Conservation (phyloP, 1,140 invertebrate species). For the Onthophagus taurus region DNA sequence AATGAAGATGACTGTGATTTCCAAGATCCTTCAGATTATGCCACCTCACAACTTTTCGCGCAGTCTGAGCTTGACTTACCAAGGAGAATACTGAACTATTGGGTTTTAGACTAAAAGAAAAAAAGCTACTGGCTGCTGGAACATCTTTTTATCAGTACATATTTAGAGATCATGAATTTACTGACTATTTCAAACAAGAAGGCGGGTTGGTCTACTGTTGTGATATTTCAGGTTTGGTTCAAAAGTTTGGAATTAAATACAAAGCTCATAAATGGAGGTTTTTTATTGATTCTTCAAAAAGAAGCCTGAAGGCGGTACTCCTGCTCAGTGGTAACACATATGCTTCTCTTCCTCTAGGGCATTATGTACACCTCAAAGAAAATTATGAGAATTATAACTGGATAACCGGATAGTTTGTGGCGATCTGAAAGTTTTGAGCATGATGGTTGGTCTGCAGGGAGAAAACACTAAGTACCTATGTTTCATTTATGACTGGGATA, state of each 20-base stretch:
- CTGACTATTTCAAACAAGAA: not conserved
- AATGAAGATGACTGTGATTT: no score
- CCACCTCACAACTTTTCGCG: not conserved
- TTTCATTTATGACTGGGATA: no score
- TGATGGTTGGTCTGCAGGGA: no score
- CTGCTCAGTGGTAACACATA: not conserved
- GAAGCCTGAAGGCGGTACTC: not conserved
- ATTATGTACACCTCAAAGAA: no score
- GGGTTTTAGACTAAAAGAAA: no score
- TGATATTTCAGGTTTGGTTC: not conserved
- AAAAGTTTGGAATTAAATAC: slow-evolving; percentile 1
- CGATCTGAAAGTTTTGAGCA: no score
- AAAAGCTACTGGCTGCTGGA: slow-evolving; percentile 1
- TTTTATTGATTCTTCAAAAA: not conserved
- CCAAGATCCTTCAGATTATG: slow-evolving; percentile 1
- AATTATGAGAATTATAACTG: no score
- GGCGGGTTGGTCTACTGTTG: not conserved
- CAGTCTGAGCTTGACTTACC: no score
- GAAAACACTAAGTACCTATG: no score
- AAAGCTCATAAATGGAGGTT: not conserved
- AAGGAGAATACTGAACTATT: no score
- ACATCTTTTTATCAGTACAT: not conserved
- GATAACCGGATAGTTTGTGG: no score
- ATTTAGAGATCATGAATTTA: slow-evolving; percentile 1
- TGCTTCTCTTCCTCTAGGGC: no score